These are phyloP conservation scores for Chaetodon auriga DNA, from an alignment of 2,113 vertebrate species.

Conservation along the genomic window DNA sequence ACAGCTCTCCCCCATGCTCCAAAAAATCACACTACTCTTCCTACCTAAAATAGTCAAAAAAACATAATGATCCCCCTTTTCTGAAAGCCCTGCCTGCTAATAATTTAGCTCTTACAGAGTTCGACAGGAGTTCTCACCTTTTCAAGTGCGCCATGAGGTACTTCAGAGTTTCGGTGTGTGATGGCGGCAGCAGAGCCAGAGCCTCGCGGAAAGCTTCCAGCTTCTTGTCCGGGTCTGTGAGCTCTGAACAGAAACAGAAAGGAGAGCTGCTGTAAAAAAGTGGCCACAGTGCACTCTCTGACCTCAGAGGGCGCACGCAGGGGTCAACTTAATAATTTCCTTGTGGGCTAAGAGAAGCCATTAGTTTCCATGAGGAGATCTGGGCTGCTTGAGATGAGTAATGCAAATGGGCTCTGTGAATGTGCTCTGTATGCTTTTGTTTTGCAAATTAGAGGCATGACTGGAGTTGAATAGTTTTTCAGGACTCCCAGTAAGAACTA, in stretches of 20 bases:
- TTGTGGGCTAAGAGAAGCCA: slow-evolving; percentile 43
- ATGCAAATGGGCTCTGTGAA: slow-evolving; percentile 11
- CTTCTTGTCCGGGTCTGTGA: slow-evolving; percentile 92
- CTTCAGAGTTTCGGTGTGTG: slow-evolving; percentile 95
- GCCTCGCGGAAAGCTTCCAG: slow-evolving; percentile 94
- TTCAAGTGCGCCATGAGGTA: slow-evolving; percentile 99
- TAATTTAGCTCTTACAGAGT: background rate
- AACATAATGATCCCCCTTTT: background rate
- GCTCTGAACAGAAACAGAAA: slow-evolving; percentile 84
- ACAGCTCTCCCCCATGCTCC: background rate
- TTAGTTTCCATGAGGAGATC: slow-evolving; percentile 42
- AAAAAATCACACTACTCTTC: background rate
- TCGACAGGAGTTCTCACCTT: slow-evolving; percentile 83
- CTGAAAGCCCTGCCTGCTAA: background rate
- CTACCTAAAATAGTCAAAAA: background rate
- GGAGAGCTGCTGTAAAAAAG: slow-evolving; percentile 3
- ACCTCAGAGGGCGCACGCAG: slow-evolving; percentile 26
- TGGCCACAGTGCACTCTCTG: slow-evolving; percentile 2
- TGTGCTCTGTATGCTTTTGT: slow-evolving; percentile 8
- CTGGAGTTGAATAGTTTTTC: no score
- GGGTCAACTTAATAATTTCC: slow-evolving; percentile 45
- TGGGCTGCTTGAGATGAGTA: slow-evolving; percentile 9
- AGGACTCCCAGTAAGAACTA: background rate
- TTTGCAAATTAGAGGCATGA: slow-evolving; percentile 1
- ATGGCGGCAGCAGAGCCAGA: slow-evolving; percentile 92